A percentile compares a stretch with the other conserved stretches of the same genome.
Conservation (phyloP, 2,888 invertebrate species). For the Epistrophe grossulariae region DNA sequence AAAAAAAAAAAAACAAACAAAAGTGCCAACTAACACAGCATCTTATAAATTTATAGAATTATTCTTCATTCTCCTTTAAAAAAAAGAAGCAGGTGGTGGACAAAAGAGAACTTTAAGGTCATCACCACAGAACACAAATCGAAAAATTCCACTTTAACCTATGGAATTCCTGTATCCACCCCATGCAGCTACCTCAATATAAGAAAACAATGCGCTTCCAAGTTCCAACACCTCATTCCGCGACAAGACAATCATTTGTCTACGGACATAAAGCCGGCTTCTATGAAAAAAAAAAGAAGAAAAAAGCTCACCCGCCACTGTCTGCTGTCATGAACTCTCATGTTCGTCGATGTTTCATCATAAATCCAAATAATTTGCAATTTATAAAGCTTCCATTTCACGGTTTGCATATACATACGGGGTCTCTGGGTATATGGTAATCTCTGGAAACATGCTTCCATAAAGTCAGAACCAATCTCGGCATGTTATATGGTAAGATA, state of each 20-base stretch:
- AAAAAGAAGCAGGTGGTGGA: conserved; percentile 59
- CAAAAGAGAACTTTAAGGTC: conserved; percentile 72
- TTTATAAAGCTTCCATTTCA: conserved; percentile 74
- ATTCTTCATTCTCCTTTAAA: conserved; percentile 29
- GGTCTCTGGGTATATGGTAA: not conserved
- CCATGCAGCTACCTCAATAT: not conserved
- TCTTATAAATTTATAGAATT: conserved; percentile 34
- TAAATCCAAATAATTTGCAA: conserved; percentile 72
- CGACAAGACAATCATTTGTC: conserved; percentile 65
- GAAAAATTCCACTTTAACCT: conserved; percentile 73
- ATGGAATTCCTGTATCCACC: conserved; percentile 49
- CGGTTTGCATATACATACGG: conserved; percentile 39
- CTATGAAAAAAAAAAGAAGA: not conserved
- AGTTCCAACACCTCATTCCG: conserved; percentile 52
- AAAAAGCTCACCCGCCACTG: conserved; percentile 50
- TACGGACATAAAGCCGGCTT: conserved; percentile 2
- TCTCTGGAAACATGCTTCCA: conserved; percentile 55
- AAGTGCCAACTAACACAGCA: conserved; percentile 47
- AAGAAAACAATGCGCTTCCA: conserved; percentile 52
- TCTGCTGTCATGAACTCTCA: conserved; percentile 67
- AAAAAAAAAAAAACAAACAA: conserved; percentile 5
- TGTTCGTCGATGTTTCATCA: conserved; percentile 70
- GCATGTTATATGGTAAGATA: conserved; percentile 21
- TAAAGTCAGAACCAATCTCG: conserved; percentile 57
- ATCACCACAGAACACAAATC: conserved; percentile 52